These are phyloP conservation scores for Tachysurus fulvidraco DNA, from an alignment of 2,113 vertebrate genomes.

Conservation along the genomic window DNA sequence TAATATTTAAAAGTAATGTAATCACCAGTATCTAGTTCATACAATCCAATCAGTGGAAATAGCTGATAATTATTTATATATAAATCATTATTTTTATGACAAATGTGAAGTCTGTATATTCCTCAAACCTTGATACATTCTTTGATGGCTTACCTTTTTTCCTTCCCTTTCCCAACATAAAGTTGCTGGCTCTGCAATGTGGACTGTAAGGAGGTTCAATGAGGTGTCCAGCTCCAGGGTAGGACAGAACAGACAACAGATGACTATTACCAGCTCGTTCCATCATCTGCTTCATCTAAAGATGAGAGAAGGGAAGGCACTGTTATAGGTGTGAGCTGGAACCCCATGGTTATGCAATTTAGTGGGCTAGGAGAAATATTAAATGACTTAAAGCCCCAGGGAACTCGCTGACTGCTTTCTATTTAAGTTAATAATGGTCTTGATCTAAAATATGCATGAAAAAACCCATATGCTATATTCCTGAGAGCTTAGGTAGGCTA, in stretches of 20 bases:
- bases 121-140: background rate
- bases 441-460: background rate
- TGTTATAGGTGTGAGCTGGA: background rate
- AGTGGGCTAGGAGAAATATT: background rate
- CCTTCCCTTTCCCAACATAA: background rate
- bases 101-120: background rate
- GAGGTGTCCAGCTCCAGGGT: conserved; percentile 70
- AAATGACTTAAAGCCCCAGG: background rate
- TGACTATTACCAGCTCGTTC: conserved; percentile 67
- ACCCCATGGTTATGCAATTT: background rate
- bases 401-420: background rate
- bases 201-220: conserved; percentile 73
- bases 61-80: background rate
- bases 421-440: background rate
- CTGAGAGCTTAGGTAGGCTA: background rate
- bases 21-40: background rate
- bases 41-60: background rate
- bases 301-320: background rate
- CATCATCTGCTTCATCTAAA: conserved; percentile 73
- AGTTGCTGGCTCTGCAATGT: conserved; percentile 53
- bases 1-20: background rate
- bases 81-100: background rate
- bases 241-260: conserved; percentile 68
- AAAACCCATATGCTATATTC: background rate
- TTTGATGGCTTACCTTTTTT: conserved; percentile 45